A percentile compares a stretch with the other conserved stretches of the same genome.
phyloP scores from a whole-genome alignment of 2,888 invertebrate genomes.

The Micoletzkya japonica region DNA sequence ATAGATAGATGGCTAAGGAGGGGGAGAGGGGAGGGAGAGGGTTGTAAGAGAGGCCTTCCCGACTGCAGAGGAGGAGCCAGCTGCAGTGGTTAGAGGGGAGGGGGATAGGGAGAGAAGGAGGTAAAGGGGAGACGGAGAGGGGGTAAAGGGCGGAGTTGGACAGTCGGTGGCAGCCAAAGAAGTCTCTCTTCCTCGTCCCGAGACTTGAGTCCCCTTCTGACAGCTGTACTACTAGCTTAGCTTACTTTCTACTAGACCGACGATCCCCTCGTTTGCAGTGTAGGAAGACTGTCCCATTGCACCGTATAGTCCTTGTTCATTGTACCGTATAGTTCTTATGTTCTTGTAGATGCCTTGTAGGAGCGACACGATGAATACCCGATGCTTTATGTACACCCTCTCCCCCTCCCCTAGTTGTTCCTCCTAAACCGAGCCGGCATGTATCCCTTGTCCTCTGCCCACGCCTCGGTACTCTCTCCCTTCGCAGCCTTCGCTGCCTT shows the following conservation, averaged over 20 bases:
- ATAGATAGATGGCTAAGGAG: too few species aligned
- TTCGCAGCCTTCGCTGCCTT: slow-evolving; percentile 48
- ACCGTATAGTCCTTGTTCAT: neutral
- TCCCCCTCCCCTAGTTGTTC: slow-evolving; percentile 12
- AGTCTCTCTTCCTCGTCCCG: neutral
- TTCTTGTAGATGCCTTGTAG: neutral
- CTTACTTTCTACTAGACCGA: neutral
- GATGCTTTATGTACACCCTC: neutral
- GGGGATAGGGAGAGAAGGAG: slow-evolving; percentile 1
- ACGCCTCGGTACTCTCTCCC: slow-evolving; percentile 51
- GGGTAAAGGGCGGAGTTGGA: neutral
- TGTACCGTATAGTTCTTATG: neutral
- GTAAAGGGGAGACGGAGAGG: slow-evolving; percentile 26
- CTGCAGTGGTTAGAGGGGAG: too few species aligned
- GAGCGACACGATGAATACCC: neutral
- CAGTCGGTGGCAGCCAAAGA: neutral
- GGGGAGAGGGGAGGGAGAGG: too few species aligned
- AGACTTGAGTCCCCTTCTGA: neutral
- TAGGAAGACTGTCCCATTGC: too few species aligned
- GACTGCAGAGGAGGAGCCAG: too few species aligned
- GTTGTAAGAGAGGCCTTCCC: too few species aligned
- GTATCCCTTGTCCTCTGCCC: slow-evolving; percentile 57
- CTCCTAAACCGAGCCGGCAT: slow-evolving; percentile 46
- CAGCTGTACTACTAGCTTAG: too few species aligned
- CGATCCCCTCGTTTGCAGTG: neutral